Evolutionary conservation across 2,113 vertebrate species (phyloP), one percentile per base, ranked within the genome.

Genomic region (Myodes glareolus): DNA sequence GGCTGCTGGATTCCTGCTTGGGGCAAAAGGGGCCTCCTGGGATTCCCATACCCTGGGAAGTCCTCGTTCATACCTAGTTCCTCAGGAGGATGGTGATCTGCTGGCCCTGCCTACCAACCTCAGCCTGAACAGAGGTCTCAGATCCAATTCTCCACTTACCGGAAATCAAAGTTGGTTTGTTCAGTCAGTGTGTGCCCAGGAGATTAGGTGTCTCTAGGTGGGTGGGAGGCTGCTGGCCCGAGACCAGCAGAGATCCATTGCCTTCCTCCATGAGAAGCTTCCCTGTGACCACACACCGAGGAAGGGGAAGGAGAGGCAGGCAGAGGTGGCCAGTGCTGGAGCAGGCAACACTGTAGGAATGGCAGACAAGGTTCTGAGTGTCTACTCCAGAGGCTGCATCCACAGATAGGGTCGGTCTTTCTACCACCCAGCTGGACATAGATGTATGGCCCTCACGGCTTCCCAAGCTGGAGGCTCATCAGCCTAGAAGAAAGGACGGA

Each of bases 41-140:
- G 77, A 23, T 12, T 31, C 7, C 2, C 3, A 2, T 0, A 23
- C 68, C 31, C 47, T 4, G 14, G 4, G 58, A 27, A 1, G 11
- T 29, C 82, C 29, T 6, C 0, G 0, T 27, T 68, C 0, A 12
- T 0, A 33, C 31, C 65, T 31, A 1, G 89, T n/a, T 39, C 25
- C 55, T 25, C 85, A 33, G 50, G 14, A 11, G 21, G 58, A n/a
- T 2, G 0, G 52, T 36, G 4, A 52, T 19, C 42, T 17, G 25
- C 61, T 87, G 89, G 9, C 47, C n/a, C 7, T 9, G n/a, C 19
- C 65, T 17, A 1, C 4, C 4, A 33, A 10, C 33, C 7, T 10
- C 4, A 29, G 29, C 9, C 10, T 45, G 42, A 65, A 21, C 63
- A 19, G 81, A 78, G 63, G 23, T 7, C 81, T 39, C n/a, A 19